phyloP scores from a whole-genome alignment of 2,797 vertebrate species.

The Amphiprion clarkii region DNA sequence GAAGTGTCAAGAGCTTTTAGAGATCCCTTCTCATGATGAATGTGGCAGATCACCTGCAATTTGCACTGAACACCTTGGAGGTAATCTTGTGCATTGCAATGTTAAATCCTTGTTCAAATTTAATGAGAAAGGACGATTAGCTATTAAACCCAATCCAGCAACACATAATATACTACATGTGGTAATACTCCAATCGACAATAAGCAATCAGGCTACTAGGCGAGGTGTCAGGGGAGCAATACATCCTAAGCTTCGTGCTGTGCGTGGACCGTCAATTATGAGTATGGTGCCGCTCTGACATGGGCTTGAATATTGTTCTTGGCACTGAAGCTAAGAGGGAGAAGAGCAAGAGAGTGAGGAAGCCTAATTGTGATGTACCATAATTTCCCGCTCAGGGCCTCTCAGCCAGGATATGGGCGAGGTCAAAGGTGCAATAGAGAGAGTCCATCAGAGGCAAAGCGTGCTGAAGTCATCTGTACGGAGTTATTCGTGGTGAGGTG shows the following conservation, averaged over 20 bases:
- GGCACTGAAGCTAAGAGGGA: conserved; percentile 63
- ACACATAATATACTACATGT: conserved; percentile 75
- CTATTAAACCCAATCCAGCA: conserved; percentile 76
- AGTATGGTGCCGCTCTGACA: conserved; percentile 67
- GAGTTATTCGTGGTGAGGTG: conserved; percentile 74
- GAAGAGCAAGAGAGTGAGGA: conserved; percentile 64
- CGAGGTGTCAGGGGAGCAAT: conserved; percentile 74
- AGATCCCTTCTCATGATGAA: conserved; percentile 41
- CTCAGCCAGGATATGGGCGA: conserved; percentile 68
- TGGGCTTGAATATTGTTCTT: conserved; percentile 79
- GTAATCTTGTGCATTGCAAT: conserved; percentile 50
- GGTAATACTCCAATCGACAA: conserved; percentile 70
- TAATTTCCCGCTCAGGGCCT: conserved; percentile 72
- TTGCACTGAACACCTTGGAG: conserved; percentile 34
- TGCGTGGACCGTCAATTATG: conserved; percentile 69
- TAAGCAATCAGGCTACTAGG: conserved; percentile 70
- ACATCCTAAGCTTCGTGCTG: conserved; percentile 58
- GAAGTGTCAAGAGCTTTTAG: conserved; percentile 35
- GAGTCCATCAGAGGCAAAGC: conserved; percentile 71
- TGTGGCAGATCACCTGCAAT: conserved; percentile 44
- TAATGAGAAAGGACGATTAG: conserved; percentile 70
- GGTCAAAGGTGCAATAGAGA: conserved; percentile 76
- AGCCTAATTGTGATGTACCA: conserved; percentile 76
- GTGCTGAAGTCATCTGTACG: conserved; percentile 76
- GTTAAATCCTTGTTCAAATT: conserved; percentile 68